These are phyloP conservation scores for Oreocharis arfaki DNA, from an alignment of 2,113 vertebrate genomes.

Conservation along the genomic window DNA sequence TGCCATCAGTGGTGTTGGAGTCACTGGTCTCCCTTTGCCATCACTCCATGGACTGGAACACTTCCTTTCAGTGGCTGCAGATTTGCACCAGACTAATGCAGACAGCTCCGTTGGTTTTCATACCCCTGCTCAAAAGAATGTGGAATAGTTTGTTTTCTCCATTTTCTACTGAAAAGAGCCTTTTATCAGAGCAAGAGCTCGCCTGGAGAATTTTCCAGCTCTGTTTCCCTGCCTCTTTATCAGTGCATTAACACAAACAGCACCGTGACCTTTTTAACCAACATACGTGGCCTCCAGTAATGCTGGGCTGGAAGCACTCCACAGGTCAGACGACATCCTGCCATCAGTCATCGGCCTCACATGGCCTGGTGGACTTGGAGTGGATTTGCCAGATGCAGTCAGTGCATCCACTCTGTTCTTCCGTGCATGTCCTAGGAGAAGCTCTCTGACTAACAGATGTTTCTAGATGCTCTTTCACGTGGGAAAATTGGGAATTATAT, in stretches of 20 bases:
- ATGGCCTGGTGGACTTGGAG: neutral
- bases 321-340: neutral
- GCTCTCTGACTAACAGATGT: constrained; percentile 23
- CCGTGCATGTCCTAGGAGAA: neutral
- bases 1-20: neutral
- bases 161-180: neutral
- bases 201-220: neutral
- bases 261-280: neutral
- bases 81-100: neutral
- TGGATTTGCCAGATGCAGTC: neutral
- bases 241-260: constrained; percentile 14
- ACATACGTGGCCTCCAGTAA: neutral
- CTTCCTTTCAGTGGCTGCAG: neutral
- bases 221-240: neutral
- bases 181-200: neutral
- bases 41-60: neutral
- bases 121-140: neutral
- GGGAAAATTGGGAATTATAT: neutral
- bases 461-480: constrained; percentile 19
- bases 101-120: neutral
- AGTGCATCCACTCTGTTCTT: neutral
- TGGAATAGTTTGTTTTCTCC: neutral
- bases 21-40: neutral
- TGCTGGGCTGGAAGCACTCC: neutral
- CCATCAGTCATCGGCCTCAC: neutral